Base-by-base conservation (phyloP, 2,888 invertebrate genomes). In the Pogonocherus hispidulus region DNA sequence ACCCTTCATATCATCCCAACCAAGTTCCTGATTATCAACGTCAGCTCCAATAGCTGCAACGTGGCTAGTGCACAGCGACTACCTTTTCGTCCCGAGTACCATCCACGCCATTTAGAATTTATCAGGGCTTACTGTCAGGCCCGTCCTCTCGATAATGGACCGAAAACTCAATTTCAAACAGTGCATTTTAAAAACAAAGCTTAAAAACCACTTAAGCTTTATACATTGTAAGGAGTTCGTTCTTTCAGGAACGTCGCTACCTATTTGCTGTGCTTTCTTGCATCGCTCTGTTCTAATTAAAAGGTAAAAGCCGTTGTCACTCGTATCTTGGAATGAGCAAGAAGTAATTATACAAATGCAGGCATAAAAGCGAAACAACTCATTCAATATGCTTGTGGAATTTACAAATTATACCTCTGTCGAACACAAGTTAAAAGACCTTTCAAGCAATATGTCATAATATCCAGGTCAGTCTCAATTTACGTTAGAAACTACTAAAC, bases 171-270 rank as follows among this genome's bases (percentile, higher is more conserved):
- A 41, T 41, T 41, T 41, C 41, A 16, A n/a, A 16, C 14, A 16
- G 22, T 44, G 44, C 8, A 57, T 46, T 57, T 57, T 16, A 46
- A 16, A 57, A 55, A 57, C 41, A 44, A 16, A 22, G 44, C 44
- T 44, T 37, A 41, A 57, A 37, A 57, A 57, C 57, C 57, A 57
- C 57, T 57, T 57, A 57, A 44, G n/a, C 44, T 16, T 57, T 57
- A 44, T 57, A 57, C 22, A 44, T 20, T 44, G 20, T 20, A 57
- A 22, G 41, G 41, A 57, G 41, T 57, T 52, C n/a, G 23, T n/a
- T 44, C 19, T 22, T 44, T 57, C 57, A 23, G 44, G 41, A 9
- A 20, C 22, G 57, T 44, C 57, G 14, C 16, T 14, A 22, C 23
- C 18, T 44, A 46, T 57, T 46, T 57, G 46, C 22, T 44, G 14